Percentiles rank a stretch among this genome's conserved stretches.
Conservation (phyloP, 2,797 vertebrate genomes). For the Leptatherina wallacei region DNA sequence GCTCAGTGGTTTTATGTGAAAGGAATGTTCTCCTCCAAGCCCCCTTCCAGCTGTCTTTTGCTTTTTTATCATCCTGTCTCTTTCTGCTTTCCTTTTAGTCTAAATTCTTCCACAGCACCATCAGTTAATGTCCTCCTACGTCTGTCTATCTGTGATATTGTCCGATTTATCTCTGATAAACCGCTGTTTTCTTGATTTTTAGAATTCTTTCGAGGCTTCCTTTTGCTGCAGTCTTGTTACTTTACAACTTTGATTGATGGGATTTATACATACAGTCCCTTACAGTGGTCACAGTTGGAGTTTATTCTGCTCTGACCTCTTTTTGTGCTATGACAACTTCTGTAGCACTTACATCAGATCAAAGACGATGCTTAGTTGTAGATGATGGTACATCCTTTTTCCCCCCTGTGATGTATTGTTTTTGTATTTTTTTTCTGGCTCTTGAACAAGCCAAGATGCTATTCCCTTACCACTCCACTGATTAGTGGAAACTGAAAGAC, state of each 20-base stretch:
- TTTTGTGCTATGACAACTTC: slow-evolving; percentile 3
- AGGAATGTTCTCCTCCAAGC: slow-evolving; percentile 62
- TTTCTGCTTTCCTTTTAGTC: slow-evolving; percentile 15
- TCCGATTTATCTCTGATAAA: neutral
- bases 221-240: neutral
- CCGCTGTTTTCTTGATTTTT: neutral
- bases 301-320: slow-evolving; percentile 15
- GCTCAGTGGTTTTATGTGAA: slow-evolving; percentile 62
- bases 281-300: slow-evolving; percentile 8
- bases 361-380: slow-evolving; percentile 6
- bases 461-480: neutral
- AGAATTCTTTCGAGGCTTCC: neutral
- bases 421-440: neutral
- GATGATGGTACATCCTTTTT: neutral
- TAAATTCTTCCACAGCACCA: slow-evolving; percentile 15
- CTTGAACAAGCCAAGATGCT: neutral
- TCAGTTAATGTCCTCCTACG: slow-evolving; percentile 24
- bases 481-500: slow-evolving; percentile 43
- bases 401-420: neutral
- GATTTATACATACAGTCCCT: slow-evolving; percentile 23
- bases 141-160: neutral
- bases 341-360: slow-evolving; percentile 41
- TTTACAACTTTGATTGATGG: slow-evolving; percentile 28
- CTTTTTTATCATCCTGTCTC: slow-evolving; percentile 21
- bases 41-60: slow-evolving; percentile 6